These are phyloP conservation scores for Parambassis ranga DNA, from an alignment of 2,797 vertebrate genomes.

Conservation along the genomic window DNA sequence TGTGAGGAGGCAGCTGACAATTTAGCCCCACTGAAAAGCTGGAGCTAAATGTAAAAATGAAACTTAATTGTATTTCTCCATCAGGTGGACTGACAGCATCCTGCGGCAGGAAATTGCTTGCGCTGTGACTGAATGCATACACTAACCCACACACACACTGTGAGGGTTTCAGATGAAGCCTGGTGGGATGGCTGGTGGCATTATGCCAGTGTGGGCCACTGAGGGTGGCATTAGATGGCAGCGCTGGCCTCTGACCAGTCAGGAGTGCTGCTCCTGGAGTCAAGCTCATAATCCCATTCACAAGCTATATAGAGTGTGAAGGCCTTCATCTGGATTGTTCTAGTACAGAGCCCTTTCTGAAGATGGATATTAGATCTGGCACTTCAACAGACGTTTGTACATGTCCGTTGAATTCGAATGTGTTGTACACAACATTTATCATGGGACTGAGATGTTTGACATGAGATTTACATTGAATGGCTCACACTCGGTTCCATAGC, in stretches of 20 bases:
- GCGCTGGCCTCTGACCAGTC: background rate
- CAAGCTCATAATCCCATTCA: background rate
- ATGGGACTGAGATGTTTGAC: too few species aligned
- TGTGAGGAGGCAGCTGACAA: constrained; percentile 12
- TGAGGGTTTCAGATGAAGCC: background rate
- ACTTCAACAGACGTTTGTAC: too few species aligned
- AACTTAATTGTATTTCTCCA: constrained; percentile 53
- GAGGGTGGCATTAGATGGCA: constrained; percentile 6
- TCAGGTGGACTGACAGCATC: constrained; percentile 54
- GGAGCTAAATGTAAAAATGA: constrained; percentile 38
- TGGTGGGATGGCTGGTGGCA: background rate
- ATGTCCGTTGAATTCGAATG: too few species aligned
- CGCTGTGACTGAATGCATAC: background rate
- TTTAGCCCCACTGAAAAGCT: constrained; percentile 2
- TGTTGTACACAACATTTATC: too few species aligned
- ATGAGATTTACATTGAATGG: too few species aligned
- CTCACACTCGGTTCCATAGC: too few species aligned
- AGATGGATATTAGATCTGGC: too few species aligned
- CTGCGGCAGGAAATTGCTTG: constrained; percentile 55
- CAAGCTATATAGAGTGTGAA: too few species aligned
- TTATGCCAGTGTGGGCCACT: background rate
- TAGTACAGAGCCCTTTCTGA: too few species aligned
- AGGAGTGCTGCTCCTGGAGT: background rate
- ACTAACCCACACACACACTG: background rate
- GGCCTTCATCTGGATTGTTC: too few species aligned